Base-by-base conservation (phyloP, 2,797 vertebrate genomes). In the Esox masquinongy region DNA sequence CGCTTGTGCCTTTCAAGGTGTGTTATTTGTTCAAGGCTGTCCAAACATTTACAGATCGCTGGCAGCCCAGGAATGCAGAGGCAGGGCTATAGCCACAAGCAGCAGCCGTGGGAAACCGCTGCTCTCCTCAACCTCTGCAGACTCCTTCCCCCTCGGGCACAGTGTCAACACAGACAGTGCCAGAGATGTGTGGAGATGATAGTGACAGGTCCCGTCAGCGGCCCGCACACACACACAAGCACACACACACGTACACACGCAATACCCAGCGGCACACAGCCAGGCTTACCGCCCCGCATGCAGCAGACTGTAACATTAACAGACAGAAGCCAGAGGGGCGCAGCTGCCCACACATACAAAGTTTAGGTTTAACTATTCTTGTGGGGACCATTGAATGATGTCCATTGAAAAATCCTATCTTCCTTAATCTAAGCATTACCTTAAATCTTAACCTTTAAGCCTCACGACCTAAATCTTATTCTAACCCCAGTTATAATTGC, bases 21-120 rank as follows among this genome's bases (percentile, higher is more conserved):
- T 97, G 95, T 94, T 97, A 95, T 98, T 98, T 98, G 97, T 97
- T 96, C 94, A 96, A 94, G 94, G 95, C 95, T 96, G 95, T 96
- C 94, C 96, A 98, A 98, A 98, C 96, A 98, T 97, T 97, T 96
- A 96, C 95, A 89, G 95, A 97, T 95, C 79, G 87, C 94, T 93
- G 95, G 96, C 95, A 96, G 96, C 91, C 95, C 81, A 93, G 95
- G 96, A 97, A 97, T 97, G 96, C 92, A 95, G 90, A 95, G 91
- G 93, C 93, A 94, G 93, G 93, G 94, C 93, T 77, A 83, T 88
- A 91, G 93, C 85, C 73, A 92, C 90, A 90, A 89, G 94, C 94
- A 94, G 89, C 90, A 94, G 95, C 94, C 96, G 96, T 97, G 96
- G 96, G 96, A 97, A 97, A 96, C 94, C 93, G 81, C 94, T 97